Evolutionary conservation across 2,888 invertebrate genomes (phyloP).

Genomic region (Parascotia fuliginaria): DNA sequence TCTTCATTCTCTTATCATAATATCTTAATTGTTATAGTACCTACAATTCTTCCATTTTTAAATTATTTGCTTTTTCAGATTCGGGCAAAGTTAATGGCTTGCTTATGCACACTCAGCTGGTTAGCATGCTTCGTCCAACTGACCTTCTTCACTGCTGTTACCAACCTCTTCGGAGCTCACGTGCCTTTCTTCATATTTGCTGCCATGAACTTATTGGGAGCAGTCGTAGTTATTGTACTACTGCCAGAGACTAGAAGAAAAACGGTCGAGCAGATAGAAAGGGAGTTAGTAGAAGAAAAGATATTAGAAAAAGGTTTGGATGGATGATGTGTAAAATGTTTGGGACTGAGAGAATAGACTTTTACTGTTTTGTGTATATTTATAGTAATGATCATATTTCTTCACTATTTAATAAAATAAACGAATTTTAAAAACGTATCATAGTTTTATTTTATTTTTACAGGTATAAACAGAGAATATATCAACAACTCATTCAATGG

Average conservation of each 20-base stretch:
- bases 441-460: too few relatives aligned
- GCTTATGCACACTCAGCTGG: constrained; percentile 54
- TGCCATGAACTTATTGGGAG: constrained; percentile 56
- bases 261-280: constrained; percentile 61
- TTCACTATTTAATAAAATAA: too few relatives aligned
- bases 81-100: constrained; percentile 57
- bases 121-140: constrained; percentile 50
- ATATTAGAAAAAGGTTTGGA: too few relatives aligned
- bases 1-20: too few relatives aligned
- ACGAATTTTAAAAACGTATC: too few relatives aligned
- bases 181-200: constrained; percentile 65
- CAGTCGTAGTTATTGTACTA: constrained; percentile 50
- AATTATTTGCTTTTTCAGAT: constrained; percentile 49
- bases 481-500: too few relatives aligned
- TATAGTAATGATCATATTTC: too few relatives aligned
- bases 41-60: not conserved
- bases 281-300: constrained; percentile 26
- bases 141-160: constrained; percentile 42
- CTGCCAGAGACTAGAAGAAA: constrained; percentile 77
- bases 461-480: too few relatives aligned
- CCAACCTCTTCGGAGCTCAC: constrained; percentile 56
- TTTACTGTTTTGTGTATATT: too few relatives aligned
- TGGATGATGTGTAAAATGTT: too few relatives aligned
- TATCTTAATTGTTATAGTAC: too few relatives aligned
- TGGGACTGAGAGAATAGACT: too few relatives aligned